Conservation (phyloP, 2,113 vertebrate species). For the Sardina pilchardus region DNA sequence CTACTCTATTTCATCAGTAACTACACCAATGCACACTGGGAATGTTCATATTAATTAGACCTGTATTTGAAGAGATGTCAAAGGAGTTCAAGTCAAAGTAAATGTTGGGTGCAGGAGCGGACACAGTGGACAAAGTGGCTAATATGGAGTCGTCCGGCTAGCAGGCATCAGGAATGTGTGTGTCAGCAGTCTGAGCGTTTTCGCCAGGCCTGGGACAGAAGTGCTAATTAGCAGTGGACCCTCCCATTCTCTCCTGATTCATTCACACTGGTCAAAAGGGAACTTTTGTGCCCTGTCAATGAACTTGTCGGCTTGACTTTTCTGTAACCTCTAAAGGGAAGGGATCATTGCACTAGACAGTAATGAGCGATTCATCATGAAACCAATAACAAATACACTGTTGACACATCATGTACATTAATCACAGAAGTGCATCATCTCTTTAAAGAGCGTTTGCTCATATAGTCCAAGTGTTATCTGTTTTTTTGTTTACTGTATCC, state of each 20-base stretch:
- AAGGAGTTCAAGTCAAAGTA: background rate
- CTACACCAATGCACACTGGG: background rate
- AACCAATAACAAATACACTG: too few species aligned
- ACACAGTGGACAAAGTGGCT: constrained; percentile 63
- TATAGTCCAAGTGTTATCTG: background rate
- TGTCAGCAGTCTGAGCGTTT: constrained; percentile 90
- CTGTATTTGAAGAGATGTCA: background rate
- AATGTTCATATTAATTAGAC: background rate
- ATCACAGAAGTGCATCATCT: too few species aligned
- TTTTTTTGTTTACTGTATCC: background rate
- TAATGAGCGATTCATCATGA: too few species aligned
- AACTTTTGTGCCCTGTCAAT: background rate
- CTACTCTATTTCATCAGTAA: background rate
- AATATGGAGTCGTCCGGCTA: constrained; percentile 76
- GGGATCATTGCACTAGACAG: constrained; percentile 76
- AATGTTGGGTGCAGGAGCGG: constrained; percentile 32
- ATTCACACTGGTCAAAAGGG: background rate
- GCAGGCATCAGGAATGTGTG: constrained; percentile 86
- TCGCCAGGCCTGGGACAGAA: constrained; percentile 62
- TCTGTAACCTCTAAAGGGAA: constrained; percentile 68
- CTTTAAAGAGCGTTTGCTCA: too few species aligned
- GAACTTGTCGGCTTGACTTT: constrained; percentile 70
- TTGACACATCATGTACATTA: too few species aligned
- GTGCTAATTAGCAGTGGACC: constrained; percentile 75
- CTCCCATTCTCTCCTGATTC: constrained; percentile 74